A percentile compares a stretch with the other conserved stretches of the same genome.
phyloP scores from a whole-genome alignment of 2,113 vertebrate genomes.

The Riparia riparia region DNA sequence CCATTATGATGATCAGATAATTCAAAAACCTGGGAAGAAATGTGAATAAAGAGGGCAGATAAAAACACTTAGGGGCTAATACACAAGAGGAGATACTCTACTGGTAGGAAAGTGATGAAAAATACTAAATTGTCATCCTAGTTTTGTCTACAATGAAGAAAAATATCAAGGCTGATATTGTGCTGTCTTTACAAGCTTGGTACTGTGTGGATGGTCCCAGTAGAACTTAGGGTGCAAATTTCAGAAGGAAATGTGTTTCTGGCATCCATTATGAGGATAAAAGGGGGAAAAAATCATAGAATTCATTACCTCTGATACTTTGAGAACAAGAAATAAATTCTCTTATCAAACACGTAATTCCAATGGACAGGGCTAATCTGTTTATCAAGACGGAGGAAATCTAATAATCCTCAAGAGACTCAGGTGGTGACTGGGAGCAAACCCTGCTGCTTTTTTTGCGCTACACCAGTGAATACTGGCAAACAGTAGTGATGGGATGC shows the following conservation, averaged over 20 bases:
- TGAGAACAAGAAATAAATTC: not conserved
- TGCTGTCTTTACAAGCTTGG: not conserved
- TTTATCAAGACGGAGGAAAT: not conserved
- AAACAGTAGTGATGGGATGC: not conserved
- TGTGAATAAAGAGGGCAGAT: not conserved
- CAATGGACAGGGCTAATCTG: not conserved
- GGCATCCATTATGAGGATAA: not conserved
- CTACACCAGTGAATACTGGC: not conserved
- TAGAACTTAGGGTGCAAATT: not conserved
- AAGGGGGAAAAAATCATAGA: not conserved
- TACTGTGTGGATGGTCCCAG: not conserved
- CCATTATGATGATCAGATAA: not conserved
- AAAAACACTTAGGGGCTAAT: not conserved
- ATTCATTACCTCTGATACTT: not conserved
- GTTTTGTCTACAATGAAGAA: not conserved
- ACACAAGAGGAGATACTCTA: not conserved
- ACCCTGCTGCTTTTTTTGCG: not conserved
- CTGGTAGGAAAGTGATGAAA: not conserved
- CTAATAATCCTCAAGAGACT: not conserved
- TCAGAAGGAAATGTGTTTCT: not conserved
- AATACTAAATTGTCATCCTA: not conserved
- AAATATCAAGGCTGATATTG: not conserved
- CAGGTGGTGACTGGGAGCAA: not conserved
- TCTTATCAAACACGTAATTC: not conserved
- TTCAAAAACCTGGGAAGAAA: not conserved